Evolutionary conservation across 2,797 vertebrate genomes (phyloP).

Genomic region (Acanthopagrus latus): DNA sequence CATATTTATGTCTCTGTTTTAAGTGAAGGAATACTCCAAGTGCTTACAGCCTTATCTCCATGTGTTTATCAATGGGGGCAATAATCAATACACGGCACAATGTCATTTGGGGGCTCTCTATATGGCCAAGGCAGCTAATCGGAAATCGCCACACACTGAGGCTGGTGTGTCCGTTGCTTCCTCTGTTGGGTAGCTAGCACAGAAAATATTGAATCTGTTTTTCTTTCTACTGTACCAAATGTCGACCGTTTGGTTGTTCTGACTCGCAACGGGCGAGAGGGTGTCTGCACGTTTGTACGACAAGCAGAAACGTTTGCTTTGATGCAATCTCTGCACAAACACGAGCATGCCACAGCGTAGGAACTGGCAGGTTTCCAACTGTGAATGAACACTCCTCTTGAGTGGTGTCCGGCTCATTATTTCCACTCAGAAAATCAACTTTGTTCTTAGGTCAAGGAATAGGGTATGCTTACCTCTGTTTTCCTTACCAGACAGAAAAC

Average conservation of each 20-base stretch:
- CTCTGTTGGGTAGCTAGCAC: neutral
- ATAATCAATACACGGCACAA: slow-evolving; percentile 36
- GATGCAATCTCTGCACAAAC: neutral
- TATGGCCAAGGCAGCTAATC: neutral
- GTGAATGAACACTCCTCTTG: slow-evolving; percentile 1
- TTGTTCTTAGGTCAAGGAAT: neutral
- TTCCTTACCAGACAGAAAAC: no score
- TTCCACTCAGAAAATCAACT: neutral
- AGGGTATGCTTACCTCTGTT: no score
- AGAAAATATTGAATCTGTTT: slow-evolving; percentile 1
- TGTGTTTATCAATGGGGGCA: slow-evolving; percentile 20
- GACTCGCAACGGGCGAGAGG: neutral
- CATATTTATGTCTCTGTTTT: slow-evolving; percentile 21
- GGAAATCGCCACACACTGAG: neutral
- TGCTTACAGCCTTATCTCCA: neutral
- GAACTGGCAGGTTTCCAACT: slow-evolving; percentile 10
- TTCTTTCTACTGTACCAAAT: neutral
- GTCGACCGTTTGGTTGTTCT: neutral
- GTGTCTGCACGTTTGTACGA: slow-evolving; percentile 21
- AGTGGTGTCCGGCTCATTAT: neutral
- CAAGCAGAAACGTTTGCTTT: neutral
- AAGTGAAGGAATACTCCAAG: neutral
- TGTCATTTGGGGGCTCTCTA: slow-evolving; percentile 5
- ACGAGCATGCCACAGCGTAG: neutral
- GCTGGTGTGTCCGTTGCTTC: neutral